Evolutionary conservation across 2,113 vertebrate species (phyloP).

Genomic region (Muntiacus reevesi): DNA sequence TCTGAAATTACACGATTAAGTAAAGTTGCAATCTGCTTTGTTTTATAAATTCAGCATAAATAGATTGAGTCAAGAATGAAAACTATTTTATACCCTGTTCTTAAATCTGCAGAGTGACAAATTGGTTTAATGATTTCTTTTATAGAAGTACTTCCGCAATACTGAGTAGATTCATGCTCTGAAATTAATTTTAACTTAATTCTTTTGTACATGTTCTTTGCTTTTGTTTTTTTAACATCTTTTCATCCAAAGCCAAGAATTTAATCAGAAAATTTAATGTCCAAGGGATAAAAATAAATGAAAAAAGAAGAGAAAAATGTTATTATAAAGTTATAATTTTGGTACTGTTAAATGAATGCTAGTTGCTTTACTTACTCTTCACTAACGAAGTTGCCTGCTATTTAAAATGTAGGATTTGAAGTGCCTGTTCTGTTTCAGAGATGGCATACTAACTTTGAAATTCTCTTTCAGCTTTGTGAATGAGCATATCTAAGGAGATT

Average conservation of each 20-base stretch:
- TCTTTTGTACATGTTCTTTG: neutral
- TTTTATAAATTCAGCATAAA: neutral
- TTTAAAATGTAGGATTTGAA: neutral
- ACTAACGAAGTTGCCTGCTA: neutral
- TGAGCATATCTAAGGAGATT: neutral
- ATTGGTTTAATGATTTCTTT: constrained; percentile 22
- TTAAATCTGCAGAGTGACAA: neutral
- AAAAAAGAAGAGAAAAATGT: neutral
- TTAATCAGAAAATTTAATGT: constrained; percentile 36
- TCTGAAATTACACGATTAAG: constrained; percentile 7
- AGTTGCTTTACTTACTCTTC: neutral
- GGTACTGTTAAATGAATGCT: neutral
- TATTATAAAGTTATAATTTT: neutral
- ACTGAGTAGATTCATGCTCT: neutral
- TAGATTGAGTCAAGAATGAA: constrained; percentile 6
- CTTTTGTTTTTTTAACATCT: neutral
- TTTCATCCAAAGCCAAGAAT: constrained; percentile 41
- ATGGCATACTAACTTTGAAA: neutral
- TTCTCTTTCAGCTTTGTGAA: neutral
- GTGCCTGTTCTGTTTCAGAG: constrained; percentile 8
- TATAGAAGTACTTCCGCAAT: neutral
- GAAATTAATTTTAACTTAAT: constrained; percentile 43
- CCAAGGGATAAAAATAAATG: neutral
- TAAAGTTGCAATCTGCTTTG: neutral
- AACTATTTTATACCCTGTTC: neutral